Evolutionary conservation across 92 coral and sea anemone genomes (phyloP).

Genomic region (Siderastrea siderea): DNA sequence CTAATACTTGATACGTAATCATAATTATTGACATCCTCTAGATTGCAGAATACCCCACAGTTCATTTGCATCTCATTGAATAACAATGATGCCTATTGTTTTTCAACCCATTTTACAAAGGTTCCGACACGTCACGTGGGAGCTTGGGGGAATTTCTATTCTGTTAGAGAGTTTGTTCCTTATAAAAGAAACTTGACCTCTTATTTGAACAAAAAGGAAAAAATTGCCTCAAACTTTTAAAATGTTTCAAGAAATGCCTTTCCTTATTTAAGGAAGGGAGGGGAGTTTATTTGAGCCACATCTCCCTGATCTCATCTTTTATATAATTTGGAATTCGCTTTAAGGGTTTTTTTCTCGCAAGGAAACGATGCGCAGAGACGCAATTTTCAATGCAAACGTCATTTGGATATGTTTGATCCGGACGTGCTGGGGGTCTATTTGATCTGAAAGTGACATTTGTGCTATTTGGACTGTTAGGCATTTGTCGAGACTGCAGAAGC

Average conservation of each 20-base stretch:
- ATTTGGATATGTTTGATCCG: background rate
- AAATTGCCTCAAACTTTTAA: too few species aligned
- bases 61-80: too few species aligned
- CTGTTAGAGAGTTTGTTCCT: too few species aligned
- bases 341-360: background rate
- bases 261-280: background rate
- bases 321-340: background rate
- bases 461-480: conserved; percentile 22
- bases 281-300: background rate
- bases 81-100: too few species aligned
- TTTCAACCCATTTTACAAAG: too few species aligned
- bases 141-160: too few species aligned
- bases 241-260: background rate
- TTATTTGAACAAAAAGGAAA: too few species aligned
- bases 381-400: background rate
- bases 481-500: conserved; percentile 49
- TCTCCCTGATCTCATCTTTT: background rate
- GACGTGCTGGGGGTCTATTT: background rate
- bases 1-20: too few species aligned
- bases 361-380: background rate
- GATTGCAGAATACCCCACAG: too few species aligned
- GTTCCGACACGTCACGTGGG: too few species aligned
- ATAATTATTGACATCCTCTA: too few species aligned
- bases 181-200: too few species aligned
- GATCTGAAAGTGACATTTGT: background rate